Base-by-base conservation (phyloP, 2,113 vertebrate genomes). In the Lethenteron camtschaticum region DNA sequence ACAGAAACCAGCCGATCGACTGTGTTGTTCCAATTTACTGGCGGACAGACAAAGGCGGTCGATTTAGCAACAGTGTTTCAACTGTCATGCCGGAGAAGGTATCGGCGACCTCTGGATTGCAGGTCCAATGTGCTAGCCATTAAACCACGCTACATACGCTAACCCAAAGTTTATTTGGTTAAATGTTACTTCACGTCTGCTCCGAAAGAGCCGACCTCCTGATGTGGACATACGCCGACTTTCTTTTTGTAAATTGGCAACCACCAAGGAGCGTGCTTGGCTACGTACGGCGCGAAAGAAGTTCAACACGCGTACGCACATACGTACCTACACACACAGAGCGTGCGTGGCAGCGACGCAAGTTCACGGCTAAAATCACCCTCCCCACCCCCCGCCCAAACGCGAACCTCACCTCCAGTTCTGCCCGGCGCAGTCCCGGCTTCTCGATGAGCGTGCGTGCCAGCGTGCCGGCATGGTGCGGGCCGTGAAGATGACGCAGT, bases 391-490 rank as follows among this genome's bases (percentile, higher is more conserved):
- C 5, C 10, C 55, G 1, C 5, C 1, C 9, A 55, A 41, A 41
- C 41, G 41, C 41, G 41, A 41, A 41, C 9, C 81, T 86, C 79
- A 96, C 94, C 89, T 99, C 94, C 76, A 99, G 85, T 76, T 95
- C 89, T 75, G 95, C 87, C 77, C 88, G 81, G 79, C 86, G 91
- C 77, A 96, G 90, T 70, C 84, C 83, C 0, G 92, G 89, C 74
- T 96, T 87, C 80, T 99, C 88, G 57, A 99, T 95, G 73, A 99
- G 80, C 76, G 91, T 95, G 60, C 91, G 84, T n/a, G 82, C 85
- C 72, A 99, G 77, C 2, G 94, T 97, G 71, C 94, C 94, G 90
- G 92, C 13, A 88, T 90, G 55, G 94, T 99, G 75, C 94, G 87
- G 1, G 95, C 96, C 7, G 94, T 99, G 69, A 99, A 80, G 75